Conservation (phyloP, 2,113 vertebrate species). For the Erythrocercus mccallii region DNA sequence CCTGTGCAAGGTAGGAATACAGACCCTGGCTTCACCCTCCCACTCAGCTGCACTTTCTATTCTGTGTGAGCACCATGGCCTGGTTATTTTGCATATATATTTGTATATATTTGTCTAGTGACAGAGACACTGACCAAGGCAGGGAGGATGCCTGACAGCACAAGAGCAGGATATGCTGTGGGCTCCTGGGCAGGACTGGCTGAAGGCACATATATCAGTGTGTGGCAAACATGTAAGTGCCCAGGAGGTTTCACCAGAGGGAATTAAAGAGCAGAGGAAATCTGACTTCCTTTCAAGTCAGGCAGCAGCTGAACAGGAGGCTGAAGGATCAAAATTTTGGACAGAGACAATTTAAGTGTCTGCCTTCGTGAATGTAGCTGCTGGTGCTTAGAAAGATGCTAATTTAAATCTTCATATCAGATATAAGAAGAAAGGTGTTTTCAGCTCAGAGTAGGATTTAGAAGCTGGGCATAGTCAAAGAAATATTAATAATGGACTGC, state of each 20-base stretch:
- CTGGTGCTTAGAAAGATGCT: background rate
- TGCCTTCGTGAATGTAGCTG: background rate
- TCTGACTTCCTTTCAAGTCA: background rate
- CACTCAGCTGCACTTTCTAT: background rate
- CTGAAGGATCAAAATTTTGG: background rate
- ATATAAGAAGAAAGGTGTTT: background rate
- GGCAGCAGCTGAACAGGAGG: background rate
- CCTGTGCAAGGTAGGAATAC: accelerated
- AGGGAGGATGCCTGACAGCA: background rate
- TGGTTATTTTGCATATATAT: background rate
- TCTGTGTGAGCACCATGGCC: background rate
- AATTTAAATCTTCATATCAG: background rate
- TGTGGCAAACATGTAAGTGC: background rate
- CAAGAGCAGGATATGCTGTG: accelerated
- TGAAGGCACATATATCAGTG: too few species aligned
- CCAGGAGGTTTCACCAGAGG: background rate
- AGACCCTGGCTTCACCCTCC: background rate
- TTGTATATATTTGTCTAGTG: too few species aligned
- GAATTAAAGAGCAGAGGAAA: background rate
- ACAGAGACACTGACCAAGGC: background rate
- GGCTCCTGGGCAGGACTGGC: background rate
- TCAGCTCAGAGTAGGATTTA: background rate
- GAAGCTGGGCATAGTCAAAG: background rate
- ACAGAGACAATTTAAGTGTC: background rate
- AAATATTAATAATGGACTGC: background rate